Evolutionary conservation across 1,140 invertebrate species (phyloP), one percentile per base, ranked within the genome.

Genomic region (Scylla paramamosain): DNA sequence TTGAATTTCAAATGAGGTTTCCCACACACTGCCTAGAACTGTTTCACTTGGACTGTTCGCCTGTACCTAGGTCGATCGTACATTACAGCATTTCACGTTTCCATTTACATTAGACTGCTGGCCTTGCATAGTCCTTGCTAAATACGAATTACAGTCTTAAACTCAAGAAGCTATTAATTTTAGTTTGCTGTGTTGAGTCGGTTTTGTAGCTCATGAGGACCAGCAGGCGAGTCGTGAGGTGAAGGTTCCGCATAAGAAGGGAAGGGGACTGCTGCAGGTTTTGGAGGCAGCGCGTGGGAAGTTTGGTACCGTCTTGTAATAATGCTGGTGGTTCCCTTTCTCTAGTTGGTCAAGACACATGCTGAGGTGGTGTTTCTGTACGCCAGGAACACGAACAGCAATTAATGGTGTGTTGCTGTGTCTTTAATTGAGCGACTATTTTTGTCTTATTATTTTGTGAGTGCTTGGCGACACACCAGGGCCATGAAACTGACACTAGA

Each of bases 1-100:
- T 94, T 94, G 93, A 94, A 88, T 94, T 94, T 94, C 93, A 94
- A 94, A 94, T 94, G 93, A 94, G 59, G 29, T 84, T 94, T 94
- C 93, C 93, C 93, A 94, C 93, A 94, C 46, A 83, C 93, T 94
- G 93, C 93, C 89, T 91, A 91, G 93, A 91, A 94, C 10, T 67
- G 88, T 90, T 94, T 90, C 88, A 90, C 88, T 84, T 32, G 16
- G 32, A 7, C 31, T 31, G 32, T 32, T 82, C 82, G 31, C 92
- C 32, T n/a, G 6, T 12, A 52, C 25, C 14, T 25, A 46, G n/a
- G 88, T 48, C 16, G 25, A 77, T 77, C 52, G 52, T 59, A 59
- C 52, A 39, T 39, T 39, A 39, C 39, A 39, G 39, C 39, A 39
- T 39, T 39, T 39, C 39, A 39, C 39, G 39, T 39, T 59, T 12